A percentile compares a stretch with the other conserved stretches of the same genome.
Evolutionary conservation across 2,113 vertebrate genomes (phyloP).

Genomic region (Odontophorus gujanensis): DNA sequence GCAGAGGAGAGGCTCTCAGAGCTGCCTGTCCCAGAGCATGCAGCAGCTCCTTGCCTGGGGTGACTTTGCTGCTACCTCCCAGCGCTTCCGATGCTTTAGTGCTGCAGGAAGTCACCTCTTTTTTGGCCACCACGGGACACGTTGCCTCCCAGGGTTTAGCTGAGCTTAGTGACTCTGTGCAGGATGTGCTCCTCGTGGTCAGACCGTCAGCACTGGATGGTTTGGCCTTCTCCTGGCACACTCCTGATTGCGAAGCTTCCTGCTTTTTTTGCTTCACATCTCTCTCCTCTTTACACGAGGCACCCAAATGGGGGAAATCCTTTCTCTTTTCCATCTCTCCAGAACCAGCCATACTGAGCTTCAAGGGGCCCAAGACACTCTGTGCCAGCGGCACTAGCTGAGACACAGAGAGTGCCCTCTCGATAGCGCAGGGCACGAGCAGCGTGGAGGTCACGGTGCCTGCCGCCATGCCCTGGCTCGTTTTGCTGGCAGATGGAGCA

Average conservation of each 20-base stretch:
- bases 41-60: neutral
- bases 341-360: slow-evolving; percentile 71
- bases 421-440: slow-evolving; percentile 49
- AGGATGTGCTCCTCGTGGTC: neutral
- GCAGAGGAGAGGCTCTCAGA: slow-evolving; percentile 50
- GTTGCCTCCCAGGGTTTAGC: slow-evolving; percentile 9
- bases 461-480: slow-evolving; percentile 7
- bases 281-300: slow-evolving; percentile 58
- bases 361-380: slow-evolving; percentile 80
- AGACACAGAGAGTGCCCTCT: slow-evolving; percentile 63
- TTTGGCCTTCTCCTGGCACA: slow-evolving; percentile 38
- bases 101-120: slow-evolving; percentile 20
- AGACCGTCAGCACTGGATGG: neutral
- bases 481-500: slow-evolving; percentile 70
- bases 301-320: slow-evolving; percentile 53
- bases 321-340: slow-evolving; percentile 71
- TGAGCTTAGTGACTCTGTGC: neutral
- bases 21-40: slow-evolving; percentile 49
- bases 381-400: slow-evolving; percentile 79
- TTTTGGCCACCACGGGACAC: neutral
- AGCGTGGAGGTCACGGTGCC: neutral
- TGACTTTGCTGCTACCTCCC: slow-evolving; percentile 51
- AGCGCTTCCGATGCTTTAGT: neutral
- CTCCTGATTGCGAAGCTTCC: slow-evolving; percentile 37
- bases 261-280: slow-evolving; percentile 57